Evolutionary conservation across 2,888 invertebrate species (phyloP).

Genomic region (Platycheirus albimanus): DNA sequence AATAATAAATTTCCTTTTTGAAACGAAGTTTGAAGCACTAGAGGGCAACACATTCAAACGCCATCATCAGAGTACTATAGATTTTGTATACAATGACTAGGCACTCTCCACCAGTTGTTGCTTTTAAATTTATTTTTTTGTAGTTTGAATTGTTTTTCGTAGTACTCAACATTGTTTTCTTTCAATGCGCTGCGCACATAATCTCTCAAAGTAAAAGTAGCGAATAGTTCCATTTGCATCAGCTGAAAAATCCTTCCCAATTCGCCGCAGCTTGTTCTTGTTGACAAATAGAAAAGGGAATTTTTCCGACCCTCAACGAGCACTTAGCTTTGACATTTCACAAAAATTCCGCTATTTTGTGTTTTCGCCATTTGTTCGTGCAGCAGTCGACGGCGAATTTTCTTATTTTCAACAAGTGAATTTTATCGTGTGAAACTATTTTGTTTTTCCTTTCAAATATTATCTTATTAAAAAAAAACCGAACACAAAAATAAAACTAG

Average conservation of each 20-base stretch:
- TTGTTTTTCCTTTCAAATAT: background rate
- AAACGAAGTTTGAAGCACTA: too few species aligned
- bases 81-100: too few species aligned
- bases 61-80: too few species aligned
- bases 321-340: conserved; percentile 50
- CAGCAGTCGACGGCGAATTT: conserved; percentile 70
- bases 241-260: conserved; percentile 25
- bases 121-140: too few species aligned
- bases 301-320: conserved; percentile 13
- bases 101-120: too few species aligned
- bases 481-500: background rate
- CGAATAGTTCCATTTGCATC: background rate
- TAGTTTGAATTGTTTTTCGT: too few species aligned
- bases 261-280: conserved; percentile 14
- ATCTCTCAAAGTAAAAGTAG: too few species aligned
- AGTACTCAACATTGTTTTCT: too few species aligned
- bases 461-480: conserved; percentile 8
- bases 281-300: conserved; percentile 18
- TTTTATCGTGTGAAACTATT: background rate
- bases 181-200: too few species aligned
- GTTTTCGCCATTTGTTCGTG: conserved; percentile 49
- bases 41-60: too few species aligned
- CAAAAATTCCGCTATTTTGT: conserved; percentile 37
- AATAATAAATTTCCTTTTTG: too few species aligned
- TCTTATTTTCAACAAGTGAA: conserved; percentile 70